Evolutionary conservation across 2,888 invertebrate genomes (phyloP).

Genomic region (Himalopsyche anomala): DNA sequence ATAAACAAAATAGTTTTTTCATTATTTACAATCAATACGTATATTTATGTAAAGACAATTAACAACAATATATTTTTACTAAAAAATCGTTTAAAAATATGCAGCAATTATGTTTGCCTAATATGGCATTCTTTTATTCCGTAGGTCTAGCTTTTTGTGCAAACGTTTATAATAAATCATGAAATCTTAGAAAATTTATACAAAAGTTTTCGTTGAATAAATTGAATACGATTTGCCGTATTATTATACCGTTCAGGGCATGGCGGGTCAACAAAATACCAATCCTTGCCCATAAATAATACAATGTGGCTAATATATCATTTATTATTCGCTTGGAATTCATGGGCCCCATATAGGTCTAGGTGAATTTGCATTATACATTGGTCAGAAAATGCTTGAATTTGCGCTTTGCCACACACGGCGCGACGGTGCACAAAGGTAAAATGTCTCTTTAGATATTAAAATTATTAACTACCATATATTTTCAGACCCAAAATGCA

Average conservation of each 20-base stretch:
- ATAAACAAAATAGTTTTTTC: too few species aligned
- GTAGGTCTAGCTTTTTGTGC: background rate
- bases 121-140: too few species aligned
- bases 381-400: constrained; percentile 27
- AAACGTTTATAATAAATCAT: background rate
- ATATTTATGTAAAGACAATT: too few species aligned
- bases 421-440: background rate
- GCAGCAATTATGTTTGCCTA: too few species aligned
- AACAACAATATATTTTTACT: too few species aligned
- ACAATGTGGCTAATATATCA: constrained; percentile 45
- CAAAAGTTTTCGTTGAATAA: constrained; percentile 2
- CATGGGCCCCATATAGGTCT: constrained; percentile 35
- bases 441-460: background rate
- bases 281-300: constrained; percentile 49
- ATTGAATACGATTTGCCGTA: background rate
- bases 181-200: constrained; percentile 1
- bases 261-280: constrained; percentile 45
- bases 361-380: constrained; percentile 37
- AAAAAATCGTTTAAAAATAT: too few species aligned
- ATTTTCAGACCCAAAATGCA: background rate
- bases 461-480: background rate
- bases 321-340: constrained; percentile 48
- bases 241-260: constrained; percentile 28
- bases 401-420: constrained; percentile 22
- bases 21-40: too few species aligned